Evolutionary conservation across 2,797 vertebrate genomes (phyloP), one percentile per base, ranked within the genome.

Genomic region (Rhinoraja longicauda): DNA sequence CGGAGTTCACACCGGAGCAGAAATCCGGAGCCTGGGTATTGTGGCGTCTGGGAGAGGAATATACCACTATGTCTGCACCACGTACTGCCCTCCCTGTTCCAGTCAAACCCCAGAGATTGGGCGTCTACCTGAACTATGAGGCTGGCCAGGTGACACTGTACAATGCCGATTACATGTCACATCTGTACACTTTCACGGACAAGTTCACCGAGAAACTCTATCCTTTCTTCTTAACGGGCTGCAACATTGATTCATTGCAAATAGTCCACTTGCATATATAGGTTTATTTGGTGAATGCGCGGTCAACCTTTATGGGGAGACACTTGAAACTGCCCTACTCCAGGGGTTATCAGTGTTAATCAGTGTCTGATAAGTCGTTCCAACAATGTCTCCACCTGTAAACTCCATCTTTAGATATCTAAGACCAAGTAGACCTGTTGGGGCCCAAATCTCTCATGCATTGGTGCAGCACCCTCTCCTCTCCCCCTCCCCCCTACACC

Each of bases 21-120:
- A 57, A 93, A 39, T 67, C 92, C 15, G 62, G 93, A 1, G 93
- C 93, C 53, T 94, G 94, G 94, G 93, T 79, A 8, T 73, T 94
- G 26, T 81, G 93, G 70, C 93, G 93, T 26, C 92, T 93, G 17
- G 93, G 92, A 36, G 84, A 64, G 10, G 93, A 94, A 86, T 94
- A 93, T 93, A 62, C n/a, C 1, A 78, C 64, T 9, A 39, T 93
- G 92, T 36, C 84, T 39, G 10, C 75, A 1, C 79, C 92, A 93
- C 93, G 93, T 77, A 93, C 92, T 59, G 75, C 90, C 4, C 93
- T 93, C 21, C 93, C 93, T 79, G 29, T 90, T 9, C 17, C 6
- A 21, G 15, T 26, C n/a, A 32, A 36, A 24, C 86, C 62, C 62
- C 62, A 19, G 7, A 67, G 19, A 2, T 19, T 90, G 57, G 62